Conservation (phyloP, 1,140 invertebrate species). For the Drosophila sturtevanti region DNA sequence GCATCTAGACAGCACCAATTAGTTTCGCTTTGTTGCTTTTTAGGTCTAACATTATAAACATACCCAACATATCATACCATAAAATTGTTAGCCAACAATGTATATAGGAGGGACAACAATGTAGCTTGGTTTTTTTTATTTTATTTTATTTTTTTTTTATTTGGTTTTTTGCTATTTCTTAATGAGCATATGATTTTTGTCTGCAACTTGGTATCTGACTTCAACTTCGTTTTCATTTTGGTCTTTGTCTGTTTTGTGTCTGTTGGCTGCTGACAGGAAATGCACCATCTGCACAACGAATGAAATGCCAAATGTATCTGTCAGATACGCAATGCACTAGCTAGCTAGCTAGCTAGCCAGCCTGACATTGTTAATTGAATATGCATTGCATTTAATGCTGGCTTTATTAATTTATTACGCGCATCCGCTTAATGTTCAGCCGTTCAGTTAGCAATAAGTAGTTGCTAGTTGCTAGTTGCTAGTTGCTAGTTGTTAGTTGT, state of each 20-base stretch:
- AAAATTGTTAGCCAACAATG: constrained; percentile 45
- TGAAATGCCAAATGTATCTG: constrained; percentile 64
- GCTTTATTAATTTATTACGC: constrained; percentile 82
- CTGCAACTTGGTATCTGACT: not conserved
- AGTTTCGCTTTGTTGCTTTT: not conserved
- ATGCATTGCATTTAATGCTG: constrained; percentile 76
- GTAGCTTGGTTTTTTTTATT: constrained; percentile 7
- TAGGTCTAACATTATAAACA: not conserved
- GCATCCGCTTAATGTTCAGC: constrained; percentile 71
- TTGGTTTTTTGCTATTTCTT: not conserved
- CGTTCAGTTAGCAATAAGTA: constrained; percentile 6
- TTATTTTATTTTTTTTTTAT: not conserved
- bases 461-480: too few relatives aligned
- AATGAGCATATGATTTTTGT: constrained; percentile 8
- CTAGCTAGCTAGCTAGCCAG: not conserved
- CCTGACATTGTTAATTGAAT: constrained; percentile 81
- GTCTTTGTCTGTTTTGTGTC: constrained; percentile 3
- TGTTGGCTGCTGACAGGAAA: constrained; percentile 60
- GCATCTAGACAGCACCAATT: not conserved
- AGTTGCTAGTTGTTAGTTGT: constrained; percentile 3
- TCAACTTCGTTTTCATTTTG: constrained; percentile 14
- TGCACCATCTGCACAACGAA: constrained; percentile 58
- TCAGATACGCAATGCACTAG: constrained; percentile 38
- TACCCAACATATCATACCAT: constrained; percentile 13
- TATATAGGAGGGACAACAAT: constrained; percentile 32